Percentiles rank a stretch among this genome's conserved stretches.
phyloP scores from a whole-genome alignment of 2,113 vertebrate genomes.

The Salvelinus alpinus region DNA sequence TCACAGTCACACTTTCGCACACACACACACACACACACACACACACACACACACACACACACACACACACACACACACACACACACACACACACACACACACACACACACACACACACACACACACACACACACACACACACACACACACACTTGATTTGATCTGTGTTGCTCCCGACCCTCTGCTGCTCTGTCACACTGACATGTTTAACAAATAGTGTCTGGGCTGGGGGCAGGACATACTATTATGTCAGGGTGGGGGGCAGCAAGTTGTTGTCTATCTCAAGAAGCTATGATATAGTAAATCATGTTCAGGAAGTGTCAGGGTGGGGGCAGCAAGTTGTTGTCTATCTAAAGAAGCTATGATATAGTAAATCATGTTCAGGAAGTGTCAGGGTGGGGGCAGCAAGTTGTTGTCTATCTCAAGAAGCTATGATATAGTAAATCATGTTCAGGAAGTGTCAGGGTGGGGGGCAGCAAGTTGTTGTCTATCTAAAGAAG shows the following conservation, averaged over 20 bases:
- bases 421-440: too few relatives aligned
- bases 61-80: not conserved
- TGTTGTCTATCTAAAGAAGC: too few relatives aligned
- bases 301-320: too few relatives aligned
- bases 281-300: too few relatives aligned
- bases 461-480: not conserved
- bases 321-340: not conserved
- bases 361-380: too few relatives aligned
- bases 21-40: too few relatives aligned
- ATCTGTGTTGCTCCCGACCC: slow-evolving; percentile 84
- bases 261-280: too few relatives aligned
- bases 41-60: not conserved
- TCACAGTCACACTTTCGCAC: too few relatives aligned
- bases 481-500: too few relatives aligned
- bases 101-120: too few relatives aligned
- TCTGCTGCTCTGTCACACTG: slow-evolving; percentile 86
- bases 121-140: slow-evolving; percentile 45
- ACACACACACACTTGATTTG: slow-evolving; percentile 46
- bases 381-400: too few relatives aligned
- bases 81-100: not conserved
- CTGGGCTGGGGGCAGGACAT: slow-evolving; percentile 71
- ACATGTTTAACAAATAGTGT: slow-evolving; percentile 97
- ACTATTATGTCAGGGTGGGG: slow-evolving; percentile 64
- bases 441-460: slow-evolving; percentile 32
- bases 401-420: too few relatives aligned